Evolutionary conservation across 2,113 vertebrate species (phyloP).

Genomic region (Lasiurus cinereus): DNA sequence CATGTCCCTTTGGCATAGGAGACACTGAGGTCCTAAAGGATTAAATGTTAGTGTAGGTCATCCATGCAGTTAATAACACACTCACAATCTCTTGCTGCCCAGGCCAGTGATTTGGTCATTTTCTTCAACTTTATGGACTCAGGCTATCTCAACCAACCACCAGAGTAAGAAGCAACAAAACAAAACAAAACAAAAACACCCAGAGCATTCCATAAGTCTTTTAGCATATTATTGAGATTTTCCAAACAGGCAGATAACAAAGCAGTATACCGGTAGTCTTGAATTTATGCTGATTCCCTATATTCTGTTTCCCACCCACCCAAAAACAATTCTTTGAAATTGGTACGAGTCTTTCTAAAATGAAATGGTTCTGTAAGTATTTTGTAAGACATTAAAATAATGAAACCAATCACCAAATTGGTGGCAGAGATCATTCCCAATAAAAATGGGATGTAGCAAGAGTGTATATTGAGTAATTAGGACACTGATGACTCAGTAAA

Average conservation of each 20-base stretch:
- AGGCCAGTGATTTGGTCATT: background rate
- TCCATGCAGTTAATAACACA: background rate
- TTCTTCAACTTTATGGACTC: background rate
- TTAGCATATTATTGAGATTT: background rate
- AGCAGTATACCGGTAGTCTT: background rate
- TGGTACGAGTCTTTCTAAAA: background rate
- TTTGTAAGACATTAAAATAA: conserved; percentile 35
- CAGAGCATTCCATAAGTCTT: background rate
- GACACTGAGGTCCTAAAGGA: background rate
- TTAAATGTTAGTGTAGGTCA: background rate
- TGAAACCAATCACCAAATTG: conserved; percentile 10
- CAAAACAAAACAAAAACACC: no score
- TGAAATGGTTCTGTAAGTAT: background rate
- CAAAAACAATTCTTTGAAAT: background rate
- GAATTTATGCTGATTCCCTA: background rate
- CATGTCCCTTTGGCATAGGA: background rate
- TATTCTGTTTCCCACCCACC: background rate
- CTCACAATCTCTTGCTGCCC: background rate
- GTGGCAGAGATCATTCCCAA: conserved; percentile 33
- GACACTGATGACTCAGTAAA: conserved; percentile 41
- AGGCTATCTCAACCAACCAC: background rate
- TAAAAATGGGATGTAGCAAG: background rate
- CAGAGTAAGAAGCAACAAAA: background rate
- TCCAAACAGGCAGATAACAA: background rate
- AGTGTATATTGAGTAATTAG: conserved; percentile 22